Conservation (phyloP, 2,888 invertebrate genomes). For the Epiperipatus broadwayi region DNA sequence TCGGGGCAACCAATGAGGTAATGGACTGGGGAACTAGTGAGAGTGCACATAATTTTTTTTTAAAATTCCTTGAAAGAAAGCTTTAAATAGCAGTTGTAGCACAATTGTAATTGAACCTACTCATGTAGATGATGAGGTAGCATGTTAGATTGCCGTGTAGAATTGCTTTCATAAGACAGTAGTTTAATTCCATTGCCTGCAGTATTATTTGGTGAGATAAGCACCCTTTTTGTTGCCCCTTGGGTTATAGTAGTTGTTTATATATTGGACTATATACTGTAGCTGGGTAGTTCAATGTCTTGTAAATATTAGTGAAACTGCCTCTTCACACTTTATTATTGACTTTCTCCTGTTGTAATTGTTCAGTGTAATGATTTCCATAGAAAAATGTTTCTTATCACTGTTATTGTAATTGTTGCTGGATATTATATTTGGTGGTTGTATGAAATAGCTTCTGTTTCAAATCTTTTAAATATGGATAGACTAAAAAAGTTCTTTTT, state of each 20-base stretch:
- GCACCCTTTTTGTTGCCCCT: conserved; percentile 52
- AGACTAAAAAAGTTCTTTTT: too few species aligned
- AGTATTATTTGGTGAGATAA: conserved; percentile 52
- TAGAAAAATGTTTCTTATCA: conserved; percentile 60
- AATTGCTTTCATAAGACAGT: conserved; percentile 84
- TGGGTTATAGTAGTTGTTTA: conserved; percentile 56
- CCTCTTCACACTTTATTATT: conserved; percentile 28
- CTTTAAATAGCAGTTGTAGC: conserved; percentile 61
- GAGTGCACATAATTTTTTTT: conserved; percentile 73
- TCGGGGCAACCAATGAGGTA: too few species aligned
- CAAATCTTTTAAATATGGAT: too few species aligned
- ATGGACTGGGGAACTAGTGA: too few species aligned
- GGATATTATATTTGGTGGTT: conserved; percentile 65
- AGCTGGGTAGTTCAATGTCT: conserved; percentile 90
- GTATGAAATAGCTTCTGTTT: conserved; percentile 40
- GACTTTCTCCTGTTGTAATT: conserved; percentile 60
- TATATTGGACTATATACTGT: conserved; percentile 75
- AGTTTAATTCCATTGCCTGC: conserved; percentile 49
- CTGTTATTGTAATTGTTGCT: conserved; percentile 55
- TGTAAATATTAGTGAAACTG: conserved; percentile 36
- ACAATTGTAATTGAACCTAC: conserved; percentile 83
- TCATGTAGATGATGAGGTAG: conserved; percentile 75
- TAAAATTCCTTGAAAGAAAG: conserved; percentile 77
- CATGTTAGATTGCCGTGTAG: conserved; percentile 80
- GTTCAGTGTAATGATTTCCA: conserved; percentile 63